Percentiles rank a stretch among this genome's conserved stretches.
These are phyloP conservation scores for Phrynocephalus vlangalii DNA, from an alignment of 2,797 vertebrate genomes.

Conservation along the genomic window DNA sequence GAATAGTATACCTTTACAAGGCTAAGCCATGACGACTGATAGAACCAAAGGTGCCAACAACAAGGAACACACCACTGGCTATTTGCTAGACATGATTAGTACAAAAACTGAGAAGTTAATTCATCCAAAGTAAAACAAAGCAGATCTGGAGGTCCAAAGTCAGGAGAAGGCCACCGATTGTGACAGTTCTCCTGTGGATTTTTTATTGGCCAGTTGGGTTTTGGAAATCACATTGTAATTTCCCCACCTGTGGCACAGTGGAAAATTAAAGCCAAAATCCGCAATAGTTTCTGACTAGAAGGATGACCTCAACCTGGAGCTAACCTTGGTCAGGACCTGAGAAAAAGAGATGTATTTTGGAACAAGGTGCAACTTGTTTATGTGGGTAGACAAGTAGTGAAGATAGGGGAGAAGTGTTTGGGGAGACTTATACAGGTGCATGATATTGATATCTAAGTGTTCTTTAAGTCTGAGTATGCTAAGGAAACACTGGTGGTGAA, in stretches of 20 bases:
- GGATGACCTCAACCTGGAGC: neutral
- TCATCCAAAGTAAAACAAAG: neutral
- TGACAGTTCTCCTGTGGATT: neutral
- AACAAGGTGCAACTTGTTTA: neutral
- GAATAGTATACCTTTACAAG: neutral
- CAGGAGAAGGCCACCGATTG: neutral
- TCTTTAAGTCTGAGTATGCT: neutral
- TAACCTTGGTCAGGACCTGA: neutral
- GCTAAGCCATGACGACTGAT: conserved; percentile 11
- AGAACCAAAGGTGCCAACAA: conserved; percentile 1
- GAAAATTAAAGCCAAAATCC: too few species aligned
- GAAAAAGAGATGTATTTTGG: too few species aligned
- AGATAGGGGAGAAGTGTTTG: neutral
- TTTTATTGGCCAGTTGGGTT: neutral
- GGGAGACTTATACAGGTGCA: too few species aligned
- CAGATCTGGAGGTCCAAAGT: neutral
- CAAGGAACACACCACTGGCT: neutral
- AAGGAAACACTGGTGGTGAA: neutral
- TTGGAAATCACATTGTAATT: neutral
- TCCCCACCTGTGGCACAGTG: neutral
- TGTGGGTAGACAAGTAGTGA: neutral
- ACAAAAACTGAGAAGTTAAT: neutral
- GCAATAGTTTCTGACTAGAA: too few species aligned
- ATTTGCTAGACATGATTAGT: neutral
- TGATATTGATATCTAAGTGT: neutral